Evolutionary conservation across 2,888 invertebrate species (phyloP).

Genomic region (Crossocerus cetratus): DNA sequence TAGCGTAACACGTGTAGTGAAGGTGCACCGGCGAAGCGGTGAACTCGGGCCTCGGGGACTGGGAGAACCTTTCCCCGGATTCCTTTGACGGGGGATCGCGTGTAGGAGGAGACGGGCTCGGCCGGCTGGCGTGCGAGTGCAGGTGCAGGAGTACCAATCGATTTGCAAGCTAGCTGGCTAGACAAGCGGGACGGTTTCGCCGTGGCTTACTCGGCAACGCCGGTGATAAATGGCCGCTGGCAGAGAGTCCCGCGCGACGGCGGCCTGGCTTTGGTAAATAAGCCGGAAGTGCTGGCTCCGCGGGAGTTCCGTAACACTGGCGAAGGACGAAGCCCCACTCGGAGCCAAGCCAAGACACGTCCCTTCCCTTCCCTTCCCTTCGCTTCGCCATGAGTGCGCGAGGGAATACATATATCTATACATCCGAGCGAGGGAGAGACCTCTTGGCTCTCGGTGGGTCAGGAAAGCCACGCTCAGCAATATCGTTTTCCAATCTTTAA

Average conservation of each 20-base stretch:
- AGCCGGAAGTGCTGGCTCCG: conserved; percentile 48
- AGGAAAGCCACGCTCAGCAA: too few species aligned
- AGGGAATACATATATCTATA: too few species aligned
- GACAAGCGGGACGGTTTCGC: conserved; percentile 36
- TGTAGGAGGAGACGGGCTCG: too few species aligned
- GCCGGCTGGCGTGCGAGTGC: conserved; percentile 3
- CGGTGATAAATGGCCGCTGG: conserved; percentile 39
- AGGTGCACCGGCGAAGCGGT: too few species aligned
- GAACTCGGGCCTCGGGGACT: too few species aligned
- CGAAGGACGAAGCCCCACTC: conserved; percentile 20
- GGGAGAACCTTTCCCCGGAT: conserved; percentile 33
- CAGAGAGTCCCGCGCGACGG: conserved; percentile 18
- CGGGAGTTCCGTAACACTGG: conserved; percentile 24
- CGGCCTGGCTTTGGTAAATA: conserved; percentile 50
- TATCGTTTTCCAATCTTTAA: too few species aligned
- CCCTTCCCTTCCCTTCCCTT: too few species aligned
- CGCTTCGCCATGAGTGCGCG: too few species aligned
- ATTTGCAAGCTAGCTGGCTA: conserved; percentile 31
- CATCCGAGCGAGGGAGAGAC: too few species aligned
- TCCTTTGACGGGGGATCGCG: conserved; percentile 42
- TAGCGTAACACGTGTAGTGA: too few species aligned
- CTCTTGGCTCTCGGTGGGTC: too few species aligned
- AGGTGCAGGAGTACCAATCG: conserved; percentile 40
- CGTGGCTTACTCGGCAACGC: conserved; percentile 16
- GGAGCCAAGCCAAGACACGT: background rate